A percentile compares a stretch with the other conserved stretches of the same genome.
Evolutionary conservation across 2,797 vertebrate species (phyloP).

Genomic region (Cephalopachus bancanus): DNA sequence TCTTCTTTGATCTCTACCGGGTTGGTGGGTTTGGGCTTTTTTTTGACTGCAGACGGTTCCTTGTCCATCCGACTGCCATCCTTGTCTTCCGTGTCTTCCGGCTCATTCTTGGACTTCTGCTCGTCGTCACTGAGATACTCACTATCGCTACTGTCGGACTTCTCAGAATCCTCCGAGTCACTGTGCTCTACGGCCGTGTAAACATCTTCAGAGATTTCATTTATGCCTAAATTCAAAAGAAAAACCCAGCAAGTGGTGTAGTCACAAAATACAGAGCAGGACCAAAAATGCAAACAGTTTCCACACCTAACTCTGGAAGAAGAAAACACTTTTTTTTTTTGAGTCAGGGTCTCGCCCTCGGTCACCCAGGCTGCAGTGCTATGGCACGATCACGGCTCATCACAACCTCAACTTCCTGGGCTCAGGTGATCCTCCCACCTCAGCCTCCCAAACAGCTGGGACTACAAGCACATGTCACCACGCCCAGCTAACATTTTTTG

Average conservation of each 20-base stretch:
- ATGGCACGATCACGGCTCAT: too few relatives aligned
- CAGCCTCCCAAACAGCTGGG: too few relatives aligned
- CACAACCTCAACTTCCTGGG: too few relatives aligned
- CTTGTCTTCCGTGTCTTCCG: slow-evolving; percentile 91
- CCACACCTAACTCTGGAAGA: not conserved
- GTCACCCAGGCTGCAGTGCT: too few relatives aligned
- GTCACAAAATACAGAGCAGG: slow-evolving; percentile 19
- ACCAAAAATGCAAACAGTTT: not conserved
- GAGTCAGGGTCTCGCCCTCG: too few relatives aligned
- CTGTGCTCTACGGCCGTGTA: slow-evolving; percentile 96
- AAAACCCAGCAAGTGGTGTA: slow-evolving; percentile 63
- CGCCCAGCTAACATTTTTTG: too few relatives aligned
- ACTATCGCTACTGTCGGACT: slow-evolving; percentile 97
- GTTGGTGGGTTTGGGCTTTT: slow-evolving; percentile 90
- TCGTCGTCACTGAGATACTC: slow-evolving; percentile 96
- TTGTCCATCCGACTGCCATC: slow-evolving; percentile 91
- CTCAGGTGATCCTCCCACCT: too few relatives aligned
- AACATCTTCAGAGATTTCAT: slow-evolving; percentile 97
- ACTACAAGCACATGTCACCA: too few relatives aligned
- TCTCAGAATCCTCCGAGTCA: slow-evolving; percentile 98
- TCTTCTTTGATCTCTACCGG: slow-evolving; percentile 93
- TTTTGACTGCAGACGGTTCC: slow-evolving; percentile 90
- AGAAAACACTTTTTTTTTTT: not conserved
- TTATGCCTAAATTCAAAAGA: slow-evolving; percentile 93
- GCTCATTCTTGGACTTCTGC: slow-evolving; percentile 94